phyloP scores from a whole-genome alignment of 2,797 vertebrate species.

The Cichlasoma orientale region DNA sequence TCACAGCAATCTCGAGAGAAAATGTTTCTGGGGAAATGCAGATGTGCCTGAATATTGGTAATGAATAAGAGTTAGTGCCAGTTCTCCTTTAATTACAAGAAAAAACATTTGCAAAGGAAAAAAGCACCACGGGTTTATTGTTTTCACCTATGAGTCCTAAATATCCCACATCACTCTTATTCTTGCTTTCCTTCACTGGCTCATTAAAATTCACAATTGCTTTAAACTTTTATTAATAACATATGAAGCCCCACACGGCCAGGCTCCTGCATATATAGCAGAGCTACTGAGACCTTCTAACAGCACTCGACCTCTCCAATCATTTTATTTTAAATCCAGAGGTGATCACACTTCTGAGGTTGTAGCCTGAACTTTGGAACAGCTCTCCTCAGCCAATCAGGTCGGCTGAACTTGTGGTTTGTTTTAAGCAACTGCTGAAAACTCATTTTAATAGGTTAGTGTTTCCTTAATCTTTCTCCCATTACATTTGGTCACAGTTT shows the following conservation, averaged over 20 bases:
- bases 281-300: background rate
- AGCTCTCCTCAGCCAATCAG: background rate
- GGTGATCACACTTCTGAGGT: background rate
- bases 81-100: background rate
- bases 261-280: background rate
- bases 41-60: accelerated
- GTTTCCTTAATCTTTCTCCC: background rate
- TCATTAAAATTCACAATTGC: background rate
- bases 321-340: background rate
- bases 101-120: background rate
- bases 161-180: background rate
- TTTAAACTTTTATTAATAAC: background rate
- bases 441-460: no score
- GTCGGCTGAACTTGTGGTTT: background rate
- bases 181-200: background rate
- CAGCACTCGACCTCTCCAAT: background rate
- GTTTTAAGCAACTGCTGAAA: background rate
- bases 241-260: background rate
- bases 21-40: background rate
- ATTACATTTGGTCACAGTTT: background rate
- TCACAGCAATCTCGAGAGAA: background rate
- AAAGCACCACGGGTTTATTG: background rate
- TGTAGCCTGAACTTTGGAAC: background rate
- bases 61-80: background rate
- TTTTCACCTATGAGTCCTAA: background rate